Evolutionary conservation across 1,140 invertebrate genomes (phyloP).

Genomic region (Sinonovacula constricta): DNA sequence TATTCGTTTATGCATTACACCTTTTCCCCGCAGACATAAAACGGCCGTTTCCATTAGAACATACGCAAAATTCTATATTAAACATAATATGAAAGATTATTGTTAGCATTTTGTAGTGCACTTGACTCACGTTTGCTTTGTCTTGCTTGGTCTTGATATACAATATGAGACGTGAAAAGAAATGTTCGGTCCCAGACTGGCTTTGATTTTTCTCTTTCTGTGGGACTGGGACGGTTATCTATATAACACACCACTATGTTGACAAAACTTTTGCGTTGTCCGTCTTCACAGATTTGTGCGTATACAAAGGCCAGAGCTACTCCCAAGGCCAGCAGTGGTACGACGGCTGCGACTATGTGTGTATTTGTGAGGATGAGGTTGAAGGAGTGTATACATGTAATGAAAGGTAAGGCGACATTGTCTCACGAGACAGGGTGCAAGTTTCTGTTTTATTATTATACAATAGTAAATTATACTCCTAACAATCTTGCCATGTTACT

Average conservation of each 20-base stretch:
- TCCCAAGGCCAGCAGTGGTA: conserved; percentile 67
- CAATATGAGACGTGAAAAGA: neutral
- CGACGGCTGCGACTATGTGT: conserved; percentile 65
- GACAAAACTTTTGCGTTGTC: neutral
- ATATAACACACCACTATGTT: neutral
- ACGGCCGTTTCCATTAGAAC: too few relatives aligned
- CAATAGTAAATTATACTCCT: too few relatives aligned
- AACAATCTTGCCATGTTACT: too few relatives aligned
- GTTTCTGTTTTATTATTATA: too few relatives aligned
- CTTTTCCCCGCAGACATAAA: too few relatives aligned
- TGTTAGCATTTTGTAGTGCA: too few relatives aligned
- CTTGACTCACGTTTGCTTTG: too few relatives aligned
- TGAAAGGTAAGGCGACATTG: conserved; percentile 56
- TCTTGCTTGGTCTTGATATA: too few relatives aligned
- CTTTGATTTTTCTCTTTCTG: conserved; percentile 1
- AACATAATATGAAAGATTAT: too few relatives aligned
- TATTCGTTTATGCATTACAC: too few relatives aligned
- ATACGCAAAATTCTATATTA: too few relatives aligned
- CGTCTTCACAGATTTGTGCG: conserved; percentile 60
- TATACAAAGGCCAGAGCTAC: conserved; percentile 65
- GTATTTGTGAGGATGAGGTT: conserved; percentile 62
- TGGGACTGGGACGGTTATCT: neutral
- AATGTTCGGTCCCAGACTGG: neutral
- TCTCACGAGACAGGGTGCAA: conserved; percentile 8
- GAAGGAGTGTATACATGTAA: conserved; percentile 65